These are phyloP conservation scores for Hyles euphorbiae DNA, from an alignment of 1,140 invertebrate genomes.

Conservation along the genomic window DNA sequence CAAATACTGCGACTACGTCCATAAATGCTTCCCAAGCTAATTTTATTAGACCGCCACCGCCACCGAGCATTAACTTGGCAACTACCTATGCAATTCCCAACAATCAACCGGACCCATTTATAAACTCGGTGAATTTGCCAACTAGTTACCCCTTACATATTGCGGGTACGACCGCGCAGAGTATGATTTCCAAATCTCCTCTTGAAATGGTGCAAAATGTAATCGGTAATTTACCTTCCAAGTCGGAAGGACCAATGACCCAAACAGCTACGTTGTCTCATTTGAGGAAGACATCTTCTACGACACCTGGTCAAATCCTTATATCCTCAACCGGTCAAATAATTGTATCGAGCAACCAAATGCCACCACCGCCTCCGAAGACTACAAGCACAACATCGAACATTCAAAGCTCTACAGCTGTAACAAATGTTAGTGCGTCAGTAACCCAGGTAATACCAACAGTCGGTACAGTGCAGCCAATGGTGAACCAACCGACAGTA, in stretches of 20 bases:
- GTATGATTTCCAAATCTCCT: slow-evolving; percentile 81
- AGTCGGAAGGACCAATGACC: slow-evolving; percentile 40
- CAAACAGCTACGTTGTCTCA: slow-evolving; percentile 35
- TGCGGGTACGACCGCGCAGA: slow-evolving; percentile 69
- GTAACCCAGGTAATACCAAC: slow-evolving; percentile 80
- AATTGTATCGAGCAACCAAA: slow-evolving; percentile 80
- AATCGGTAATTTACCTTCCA: slow-evolving; percentile 82
- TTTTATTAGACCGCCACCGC: slow-evolving; percentile 59
- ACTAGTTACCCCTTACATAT: slow-evolving; percentile 71
- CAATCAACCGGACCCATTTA: slow-evolving; percentile 60
- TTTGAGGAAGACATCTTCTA: slow-evolving; percentile 32
- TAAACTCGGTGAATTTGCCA: slow-evolving; percentile 64
- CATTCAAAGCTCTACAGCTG: slow-evolving; percentile 79
- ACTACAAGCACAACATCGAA: slow-evolving; percentile 79
- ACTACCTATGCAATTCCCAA: slow-evolving; percentile 68
- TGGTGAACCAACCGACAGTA: slow-evolving; percentile 82
- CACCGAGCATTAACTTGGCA: slow-evolving; percentile 70
- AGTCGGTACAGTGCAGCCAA: slow-evolving; percentile 53
- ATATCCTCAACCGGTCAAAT: slow-evolving; percentile 85
- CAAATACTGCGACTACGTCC: slow-evolving; percentile 84
- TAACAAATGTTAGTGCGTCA: slow-evolving; percentile 83
- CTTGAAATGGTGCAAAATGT: slow-evolving; percentile 88
- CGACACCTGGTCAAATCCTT: slow-evolving; percentile 81
- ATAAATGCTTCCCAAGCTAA: slow-evolving; percentile 78
- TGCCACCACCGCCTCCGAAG: slow-evolving; percentile 81